These are phyloP conservation scores for Macropus fuliginosus DNA, from an alignment of 2,797 vertebrate species.

Conservation along the genomic window DNA sequence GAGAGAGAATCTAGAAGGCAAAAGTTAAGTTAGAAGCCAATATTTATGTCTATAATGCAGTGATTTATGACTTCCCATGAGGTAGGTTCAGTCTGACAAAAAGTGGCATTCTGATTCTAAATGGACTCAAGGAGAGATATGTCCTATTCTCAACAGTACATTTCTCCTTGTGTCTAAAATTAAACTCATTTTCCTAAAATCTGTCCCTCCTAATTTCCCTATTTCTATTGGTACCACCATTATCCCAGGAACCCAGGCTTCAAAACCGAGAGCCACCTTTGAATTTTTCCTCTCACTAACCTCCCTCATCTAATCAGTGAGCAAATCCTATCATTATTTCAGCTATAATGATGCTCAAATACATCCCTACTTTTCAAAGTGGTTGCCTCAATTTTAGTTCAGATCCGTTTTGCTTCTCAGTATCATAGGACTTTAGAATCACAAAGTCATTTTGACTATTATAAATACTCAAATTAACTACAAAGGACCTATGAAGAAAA, in stretches of 20 bases:
- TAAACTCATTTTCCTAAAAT: not conserved
- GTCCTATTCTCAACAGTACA: not conserved
- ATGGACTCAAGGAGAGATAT: not conserved
- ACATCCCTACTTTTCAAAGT: not conserved
- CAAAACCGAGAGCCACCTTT: not conserved
- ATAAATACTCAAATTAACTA: not conserved
- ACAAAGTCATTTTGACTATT: not conserved
- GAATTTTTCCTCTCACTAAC: not conserved
- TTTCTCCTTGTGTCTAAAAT: not conserved
- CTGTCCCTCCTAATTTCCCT: not conserved
- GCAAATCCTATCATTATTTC: not conserved
- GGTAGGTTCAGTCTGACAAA: not conserved
- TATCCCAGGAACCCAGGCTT: not conserved
- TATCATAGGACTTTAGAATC: not conserved
- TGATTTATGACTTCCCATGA: not conserved
- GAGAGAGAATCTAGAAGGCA: not conserved
- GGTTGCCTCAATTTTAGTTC: not conserved
- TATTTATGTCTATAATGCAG: not conserved
- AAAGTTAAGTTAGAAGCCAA: not conserved
- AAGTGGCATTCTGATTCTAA: not conserved
- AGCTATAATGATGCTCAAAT: not conserved
- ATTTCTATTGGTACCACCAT: not conserved
- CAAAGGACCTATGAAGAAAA: not conserved
- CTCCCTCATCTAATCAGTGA: not conserved
- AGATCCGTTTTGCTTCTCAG: not conserved